phyloP scores from a whole-genome alignment of 2,797 vertebrate genomes.

The Gymnothorax reevesii region DNA sequence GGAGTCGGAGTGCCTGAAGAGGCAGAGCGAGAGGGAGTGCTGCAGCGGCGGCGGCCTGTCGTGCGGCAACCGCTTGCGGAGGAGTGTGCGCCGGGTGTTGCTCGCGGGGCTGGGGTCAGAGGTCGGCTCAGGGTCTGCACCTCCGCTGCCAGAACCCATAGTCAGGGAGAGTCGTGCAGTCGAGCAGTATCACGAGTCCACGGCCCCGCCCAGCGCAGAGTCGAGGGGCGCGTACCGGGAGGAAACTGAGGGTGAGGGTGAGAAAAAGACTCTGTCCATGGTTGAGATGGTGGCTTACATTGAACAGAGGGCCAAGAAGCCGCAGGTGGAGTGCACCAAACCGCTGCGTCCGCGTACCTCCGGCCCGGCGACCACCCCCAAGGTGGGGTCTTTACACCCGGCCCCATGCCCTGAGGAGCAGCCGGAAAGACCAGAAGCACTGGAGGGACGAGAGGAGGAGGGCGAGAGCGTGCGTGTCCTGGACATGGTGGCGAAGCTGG shows the following conservation, averaged over 20 bases:
- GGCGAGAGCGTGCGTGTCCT: slow-evolving; percentile 81
- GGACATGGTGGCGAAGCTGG: slow-evolving; percentile 92
- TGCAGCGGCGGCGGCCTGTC: slow-evolving; percentile 77
- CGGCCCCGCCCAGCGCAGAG: not conserved
- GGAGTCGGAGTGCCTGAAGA: slow-evolving; percentile 85
- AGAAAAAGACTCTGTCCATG: slow-evolving; percentile 87
- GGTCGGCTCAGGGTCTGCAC: slow-evolving; percentile 39
- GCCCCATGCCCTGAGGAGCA: slow-evolving; percentile 38
- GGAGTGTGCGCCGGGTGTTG: slow-evolving; percentile 82
- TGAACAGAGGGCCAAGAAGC: slow-evolving; percentile 80
- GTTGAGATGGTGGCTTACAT: slow-evolving; percentile 93
- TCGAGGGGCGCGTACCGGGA: not conserved
- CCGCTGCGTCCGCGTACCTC: slow-evolving; percentile 59
- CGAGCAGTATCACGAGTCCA: not conserved
- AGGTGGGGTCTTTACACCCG: not conserved
- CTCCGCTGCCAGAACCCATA: not conserved
- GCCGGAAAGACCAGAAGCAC: slow-evolving; percentile 36
- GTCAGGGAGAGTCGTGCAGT: slow-evolving; percentile 19
- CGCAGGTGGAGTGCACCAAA: slow-evolving; percentile 75
- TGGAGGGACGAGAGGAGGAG: slow-evolving; percentile 61
- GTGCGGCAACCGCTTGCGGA: slow-evolving; percentile 80
- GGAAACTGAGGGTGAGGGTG: not conserved
- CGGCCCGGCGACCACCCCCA: slow-evolving; percentile 58
- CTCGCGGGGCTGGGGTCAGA: slow-evolving; percentile 60
- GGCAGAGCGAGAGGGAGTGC: slow-evolving; percentile 67